Evolutionary conservation across 2,888 invertebrate genomes (phyloP), one percentile per base, ranked within the genome.

Genomic region (Empis stercorea): DNA sequence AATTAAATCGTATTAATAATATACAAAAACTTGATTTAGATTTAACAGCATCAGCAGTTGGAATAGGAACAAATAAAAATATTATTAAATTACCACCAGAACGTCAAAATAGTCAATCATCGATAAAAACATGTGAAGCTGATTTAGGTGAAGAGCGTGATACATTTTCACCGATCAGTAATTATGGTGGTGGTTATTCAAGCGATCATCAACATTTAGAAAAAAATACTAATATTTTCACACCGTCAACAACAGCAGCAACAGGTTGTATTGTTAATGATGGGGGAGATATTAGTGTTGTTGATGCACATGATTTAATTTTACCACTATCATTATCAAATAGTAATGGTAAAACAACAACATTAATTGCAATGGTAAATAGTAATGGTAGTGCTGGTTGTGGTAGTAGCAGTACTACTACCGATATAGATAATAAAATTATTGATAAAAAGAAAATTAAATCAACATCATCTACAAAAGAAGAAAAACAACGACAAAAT

Each of bases 401-500:
- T 34, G 6, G 9, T 17, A 38, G 37, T 23, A 46, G 30, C 45
- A 3, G 43, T 42, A 23, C 40, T 43, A 45, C 27, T 49, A 30
- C 44, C 48, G 42, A 48, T 52, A 17, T 55, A 50, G 44, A 44
- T 50, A 44, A 57, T 49, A 52, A 57, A 45, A 45, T 52, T 13
- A 51, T 46, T 27, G 43, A 47, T 16, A 53, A 52, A 43, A 54
- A 48, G 27, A 50, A 52, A 46, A 45, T 41, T 9, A 50, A 44
- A 37, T 32, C 64, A 2, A 52, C 54, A 27, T 54, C 53, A n/a
- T 52, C 53, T 7, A 64, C 67, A 4, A 78, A 78, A 60, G 76
- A 76, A 59, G 76, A 77, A 56, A 78, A 78, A 54, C 78, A 78
- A 56, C 68, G 75, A 17, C 75, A 76, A 55, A 78, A 78, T 61